phyloP scores from a whole-genome alignment of 2,113 vertebrate species.

The Mixornis gularis region DNA sequence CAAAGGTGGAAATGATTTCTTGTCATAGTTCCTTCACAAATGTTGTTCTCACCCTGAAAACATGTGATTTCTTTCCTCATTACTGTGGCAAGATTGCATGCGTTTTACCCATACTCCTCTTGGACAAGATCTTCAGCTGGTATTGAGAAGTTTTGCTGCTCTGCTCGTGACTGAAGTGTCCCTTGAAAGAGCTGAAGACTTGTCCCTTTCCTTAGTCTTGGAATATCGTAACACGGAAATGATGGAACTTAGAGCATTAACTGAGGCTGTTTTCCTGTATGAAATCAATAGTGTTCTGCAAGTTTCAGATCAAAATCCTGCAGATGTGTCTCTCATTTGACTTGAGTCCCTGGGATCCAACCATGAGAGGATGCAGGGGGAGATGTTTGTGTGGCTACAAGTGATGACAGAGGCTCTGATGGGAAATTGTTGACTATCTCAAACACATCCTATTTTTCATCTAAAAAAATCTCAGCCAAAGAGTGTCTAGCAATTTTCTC shows the following conservation, averaged over 20 bases:
- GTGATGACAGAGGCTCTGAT: background rate
- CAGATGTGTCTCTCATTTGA: background rate
- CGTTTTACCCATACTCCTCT: background rate
- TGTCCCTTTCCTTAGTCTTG: background rate
- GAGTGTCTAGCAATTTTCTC: background rate
- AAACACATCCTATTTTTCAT: background rate
- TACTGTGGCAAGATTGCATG: background rate
- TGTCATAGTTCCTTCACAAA: background rate
- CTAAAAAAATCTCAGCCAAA: background rate
- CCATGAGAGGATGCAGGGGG: background rate
- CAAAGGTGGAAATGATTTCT: background rate
- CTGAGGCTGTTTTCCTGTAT: background rate
- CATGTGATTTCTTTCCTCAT: background rate
- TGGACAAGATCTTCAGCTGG: background rate
- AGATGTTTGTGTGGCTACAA: background rate
- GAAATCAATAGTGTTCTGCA: background rate
- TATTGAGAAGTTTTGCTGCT: background rate
- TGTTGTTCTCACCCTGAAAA: background rate
- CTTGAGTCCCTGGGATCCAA: background rate
- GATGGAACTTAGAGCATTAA: background rate
- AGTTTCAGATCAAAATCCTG: background rate
- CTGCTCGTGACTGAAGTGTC: background rate
- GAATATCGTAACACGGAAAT: background rate
- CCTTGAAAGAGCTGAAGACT: background rate
- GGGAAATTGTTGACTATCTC: background rate